Evolutionary conservation across 2,113 vertebrate species (phyloP).

Genomic region (Rallus limicola): DNA sequence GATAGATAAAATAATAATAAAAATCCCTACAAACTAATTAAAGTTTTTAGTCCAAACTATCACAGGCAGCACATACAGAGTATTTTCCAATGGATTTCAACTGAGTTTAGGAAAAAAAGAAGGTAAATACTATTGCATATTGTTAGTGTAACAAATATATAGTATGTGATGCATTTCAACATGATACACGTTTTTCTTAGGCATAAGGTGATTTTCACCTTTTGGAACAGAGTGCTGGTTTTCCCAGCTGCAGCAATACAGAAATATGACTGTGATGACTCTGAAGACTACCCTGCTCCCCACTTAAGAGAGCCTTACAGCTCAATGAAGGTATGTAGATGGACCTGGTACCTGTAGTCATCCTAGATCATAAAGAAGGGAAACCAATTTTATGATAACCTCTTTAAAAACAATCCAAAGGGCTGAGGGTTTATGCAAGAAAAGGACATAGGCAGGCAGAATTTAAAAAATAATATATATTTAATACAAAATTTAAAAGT

Average conservation of each 20-base stretch:
- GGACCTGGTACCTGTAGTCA: neutral
- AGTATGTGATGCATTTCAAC: neutral
- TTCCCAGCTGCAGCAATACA: neutral
- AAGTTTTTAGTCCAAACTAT: slow-evolving; percentile 61
- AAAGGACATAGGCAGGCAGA: neutral
- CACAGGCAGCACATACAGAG: neutral
- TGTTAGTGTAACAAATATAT: neutral
- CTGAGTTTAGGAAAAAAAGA: neutral
- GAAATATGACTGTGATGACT: neutral
- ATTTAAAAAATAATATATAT: neutral
- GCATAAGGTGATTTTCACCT: neutral
- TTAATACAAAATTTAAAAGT: neutral
- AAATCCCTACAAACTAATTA: slow-evolving; percentile 71
- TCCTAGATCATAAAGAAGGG: neutral
- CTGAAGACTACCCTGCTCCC: neutral
- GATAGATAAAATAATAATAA: slow-evolving; percentile 75
- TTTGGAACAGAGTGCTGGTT: neutral
- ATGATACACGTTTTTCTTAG: neutral
- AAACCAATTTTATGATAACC: neutral
- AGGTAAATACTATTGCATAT: accelerated
- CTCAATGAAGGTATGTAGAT: neutral
- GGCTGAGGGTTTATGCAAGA: neutral
- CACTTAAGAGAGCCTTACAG: neutral
- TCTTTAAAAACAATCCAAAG: neutral
- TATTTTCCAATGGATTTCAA: slow-evolving; percentile 1